Percentiles rank a stretch among this genome's conserved stretches.
Evolutionary conservation across 1,140 invertebrate species (phyloP).

Genomic region (Cardiocondyla obscurior): DNA sequence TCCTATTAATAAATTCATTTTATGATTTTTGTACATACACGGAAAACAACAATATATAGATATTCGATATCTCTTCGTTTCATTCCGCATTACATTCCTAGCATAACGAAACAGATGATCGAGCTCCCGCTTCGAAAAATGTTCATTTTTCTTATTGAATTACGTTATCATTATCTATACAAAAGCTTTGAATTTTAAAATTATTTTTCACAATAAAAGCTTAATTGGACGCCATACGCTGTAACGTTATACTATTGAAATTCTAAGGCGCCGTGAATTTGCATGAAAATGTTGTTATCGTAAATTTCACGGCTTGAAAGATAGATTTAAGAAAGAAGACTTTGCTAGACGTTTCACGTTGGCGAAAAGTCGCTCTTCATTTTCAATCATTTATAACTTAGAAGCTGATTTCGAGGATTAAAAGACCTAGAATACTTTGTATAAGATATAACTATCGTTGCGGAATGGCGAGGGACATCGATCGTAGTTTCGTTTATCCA

Average conservation of each 20-base stretch:
- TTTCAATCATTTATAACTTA: not conserved
- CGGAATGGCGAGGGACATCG: constrained; percentile 2
- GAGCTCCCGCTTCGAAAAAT: not conserved
- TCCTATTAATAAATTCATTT: constrained; percentile 52
- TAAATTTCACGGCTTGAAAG: not conserved
- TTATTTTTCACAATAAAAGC: not conserved
- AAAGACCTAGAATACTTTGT: not conserved
- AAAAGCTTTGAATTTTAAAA: not conserved
- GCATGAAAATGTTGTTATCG: not conserved
- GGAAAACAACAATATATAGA: not conserved
- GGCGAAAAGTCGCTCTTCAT: not conserved
- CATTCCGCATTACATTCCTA: not conserved
- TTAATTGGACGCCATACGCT: not conserved
- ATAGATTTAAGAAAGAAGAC: not conserved
- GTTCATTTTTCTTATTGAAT: not conserved
- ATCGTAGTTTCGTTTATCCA: constrained; percentile 3
- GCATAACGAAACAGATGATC: not conserved
- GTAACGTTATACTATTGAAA: not conserved
- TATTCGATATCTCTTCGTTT: constrained; percentile 1
- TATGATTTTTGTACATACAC: constrained; percentile 21
- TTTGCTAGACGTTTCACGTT: not conserved
- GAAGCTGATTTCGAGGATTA: constrained; percentile 2
- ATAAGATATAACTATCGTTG: constrained; percentile 17
- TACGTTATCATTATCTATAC: not conserved
- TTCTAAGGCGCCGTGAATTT: not conserved